These are phyloP conservation scores for Micronycteris hirsuta DNA, from an alignment of 2,113 vertebrate species.

Conservation along the genomic window DNA sequence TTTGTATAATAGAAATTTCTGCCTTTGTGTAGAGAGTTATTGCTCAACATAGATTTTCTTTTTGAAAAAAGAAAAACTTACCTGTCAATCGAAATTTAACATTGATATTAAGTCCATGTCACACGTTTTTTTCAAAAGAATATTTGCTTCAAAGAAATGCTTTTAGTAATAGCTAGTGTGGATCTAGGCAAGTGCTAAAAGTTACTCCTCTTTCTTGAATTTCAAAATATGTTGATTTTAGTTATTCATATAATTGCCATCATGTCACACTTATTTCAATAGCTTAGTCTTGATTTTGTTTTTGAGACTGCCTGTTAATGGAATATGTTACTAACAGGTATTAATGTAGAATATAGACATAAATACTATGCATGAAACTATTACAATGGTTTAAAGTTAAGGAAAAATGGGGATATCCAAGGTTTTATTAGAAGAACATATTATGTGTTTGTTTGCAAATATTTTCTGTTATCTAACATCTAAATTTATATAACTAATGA, in stretches of 20 bases:
- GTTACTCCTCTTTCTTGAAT: neutral
- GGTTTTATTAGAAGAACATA: neutral
- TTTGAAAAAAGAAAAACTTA: conserved; percentile 7
- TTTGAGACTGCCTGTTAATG: conserved; percentile 12
- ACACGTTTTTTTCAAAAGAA: neutral
- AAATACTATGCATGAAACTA: neutral
- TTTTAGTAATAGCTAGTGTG: neutral
- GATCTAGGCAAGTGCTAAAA: neutral
- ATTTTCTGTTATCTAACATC: neutral
- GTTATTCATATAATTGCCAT: conserved; percentile 2
- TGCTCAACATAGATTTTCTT: neutral
- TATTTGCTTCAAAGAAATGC: neutral
- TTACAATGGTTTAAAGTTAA: neutral
- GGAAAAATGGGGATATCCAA: neutral
- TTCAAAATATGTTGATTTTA: conserved; percentile 15
- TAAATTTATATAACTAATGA: neutral
- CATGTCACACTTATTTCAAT: neutral
- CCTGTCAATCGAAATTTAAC: neutral
- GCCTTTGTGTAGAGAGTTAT: neutral
- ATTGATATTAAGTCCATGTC: neutral
- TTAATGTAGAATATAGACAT: neutral
- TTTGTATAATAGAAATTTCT: neutral
- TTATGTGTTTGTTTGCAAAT: neutral
- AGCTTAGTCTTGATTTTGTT: neutral
- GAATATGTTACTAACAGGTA: neutral